Base-by-base conservation (phyloP, 2,113 vertebrate genomes). In the Centropus bengalensis region DNA sequence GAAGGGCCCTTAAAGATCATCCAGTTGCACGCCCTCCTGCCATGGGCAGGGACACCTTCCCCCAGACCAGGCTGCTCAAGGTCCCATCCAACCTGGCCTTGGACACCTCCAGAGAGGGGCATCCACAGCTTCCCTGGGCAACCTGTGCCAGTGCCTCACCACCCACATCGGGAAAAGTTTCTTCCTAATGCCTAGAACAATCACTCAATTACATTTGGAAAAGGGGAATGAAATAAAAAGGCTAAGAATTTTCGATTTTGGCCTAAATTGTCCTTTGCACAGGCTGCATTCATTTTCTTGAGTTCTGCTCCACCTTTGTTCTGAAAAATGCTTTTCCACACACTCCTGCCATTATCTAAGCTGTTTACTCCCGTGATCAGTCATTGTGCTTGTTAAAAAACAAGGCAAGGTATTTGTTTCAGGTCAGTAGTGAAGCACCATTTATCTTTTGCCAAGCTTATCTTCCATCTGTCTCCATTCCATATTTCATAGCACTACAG, bases 381-480 rank as follows among this genome's bases (percentile, higher is more conserved):
- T 58, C n/a, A 66, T 20, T 63, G 20, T 27, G 52, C 59, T 70
- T 7, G 1, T 89, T 82, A 86, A 85, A 89, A 96, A 74, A 7
- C 2, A 12, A 76, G 49, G 51, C 30, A 80, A 68, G 62, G 6
- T 69, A 49, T 82, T 91, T 0, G 10, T 73, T 93, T 82, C 68
- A 77, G 51, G 74, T 58, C n/a, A 82, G 24, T 38, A 89, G 10
- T 1, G 1, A 90, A 80, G 27, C 38, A 15, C 42, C 81, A 5
- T 96, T 88, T 90, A 32, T 93, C 42, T 86, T 88, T 77, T 91
- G 79, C 79, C 42, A 70, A 45, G 63, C 67, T 88, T 73, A 70
- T 86, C 32, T 74, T 77, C 45, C 33, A 24, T 66, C 67, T 88
- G n/a, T 83, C 42, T 55, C 69, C 15, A 66, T 38, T 80, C 93